Conservation (phyloP, 1,140 invertebrate genomes). For the Venustaconcha ellipsiformis region DNA sequence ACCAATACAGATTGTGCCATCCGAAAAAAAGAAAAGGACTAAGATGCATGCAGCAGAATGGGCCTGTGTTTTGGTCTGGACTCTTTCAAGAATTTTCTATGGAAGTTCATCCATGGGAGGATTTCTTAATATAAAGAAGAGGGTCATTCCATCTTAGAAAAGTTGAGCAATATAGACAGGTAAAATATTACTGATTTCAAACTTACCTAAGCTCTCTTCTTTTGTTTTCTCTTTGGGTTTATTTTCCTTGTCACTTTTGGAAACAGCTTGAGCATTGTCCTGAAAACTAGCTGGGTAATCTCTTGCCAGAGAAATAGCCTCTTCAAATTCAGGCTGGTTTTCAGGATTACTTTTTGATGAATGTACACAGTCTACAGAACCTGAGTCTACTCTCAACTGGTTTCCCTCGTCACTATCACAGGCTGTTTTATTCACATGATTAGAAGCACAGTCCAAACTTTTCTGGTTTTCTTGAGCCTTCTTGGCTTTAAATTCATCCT, state of each 20-base stretch:
- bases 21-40: too few relatives aligned
- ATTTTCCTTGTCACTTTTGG: slow-evolving; percentile 10
- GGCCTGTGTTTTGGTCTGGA: too few relatives aligned
- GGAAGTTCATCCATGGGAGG: too few relatives aligned
- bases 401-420: slow-evolving; percentile 1
- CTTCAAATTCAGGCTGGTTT: not conserved
- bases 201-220: slow-evolving; percentile 29
- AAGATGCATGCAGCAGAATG: too few relatives aligned
- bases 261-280: too few relatives aligned
- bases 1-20: too few relatives aligned
- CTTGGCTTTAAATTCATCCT: slow-evolving; percentile 41
- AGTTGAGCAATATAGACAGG: too few relatives aligned
- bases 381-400: not conserved
- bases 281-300: too few relatives aligned
- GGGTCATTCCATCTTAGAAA: too few relatives aligned
- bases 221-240: slow-evolving; percentile 10
- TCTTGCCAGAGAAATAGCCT: not conserved
- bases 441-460: not conserved
- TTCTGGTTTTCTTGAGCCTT: slow-evolving; percentile 8
- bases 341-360: slow-evolving; percentile 1
- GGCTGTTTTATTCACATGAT: not conserved
- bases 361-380: not conserved
- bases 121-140: too few relatives aligned
- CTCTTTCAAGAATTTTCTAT: too few relatives aligned
- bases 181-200: not conserved